Base-by-base conservation (phyloP, 2,113 vertebrate genomes). In the Meles meles region DNA sequence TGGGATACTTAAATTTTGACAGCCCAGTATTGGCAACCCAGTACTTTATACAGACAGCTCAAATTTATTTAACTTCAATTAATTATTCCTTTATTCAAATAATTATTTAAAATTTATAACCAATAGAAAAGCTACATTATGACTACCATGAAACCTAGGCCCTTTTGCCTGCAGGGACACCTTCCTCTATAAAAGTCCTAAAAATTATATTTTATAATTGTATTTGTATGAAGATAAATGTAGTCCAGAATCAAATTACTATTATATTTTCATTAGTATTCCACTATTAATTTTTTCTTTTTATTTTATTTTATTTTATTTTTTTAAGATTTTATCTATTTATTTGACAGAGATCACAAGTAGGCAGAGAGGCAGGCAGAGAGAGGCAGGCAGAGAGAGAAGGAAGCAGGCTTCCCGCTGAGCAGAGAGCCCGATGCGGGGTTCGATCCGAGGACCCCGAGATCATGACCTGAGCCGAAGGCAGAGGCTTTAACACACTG, bases 31-130 rank as follows among this genome's bases (percentile, higher is more conserved):
- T 89, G 61, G 9, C 49, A 94, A 94, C 1, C 4, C 10, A 94
- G 25, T 87, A 91, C 42, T 93, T 92, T 85, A 72, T 91, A 52
- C 47, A 92, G 79, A 82, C 0, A 79, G 17, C 1, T 90, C 72
- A 91, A 94, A 83, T 94, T 89, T 95, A 92, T 92, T 96, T 97
- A 84, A 83, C 17, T 90, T 91, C 49, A 84, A 87, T 81, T 97
- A 96, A 82, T 93, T 63, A 79, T 84, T 47, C 27, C 21, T 44
- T 93, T 44, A 81, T 79, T 94, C 21, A 95, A 97, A 94, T 52
- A 85, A 76, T 81, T 93, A 14, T 29, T 93, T 96, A 72, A 80
- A 27, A 82, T 87, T 77, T 74, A 74, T 95, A 95, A 59, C 4
- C 3, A 29, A 4, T 44, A 44, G 27, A 76, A 84, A 5, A n/a